These are phyloP conservation scores for Cynodonichthys magdalenae DNA, from an alignment of 2,797 vertebrate genomes.

Conservation along the genomic window DNA sequence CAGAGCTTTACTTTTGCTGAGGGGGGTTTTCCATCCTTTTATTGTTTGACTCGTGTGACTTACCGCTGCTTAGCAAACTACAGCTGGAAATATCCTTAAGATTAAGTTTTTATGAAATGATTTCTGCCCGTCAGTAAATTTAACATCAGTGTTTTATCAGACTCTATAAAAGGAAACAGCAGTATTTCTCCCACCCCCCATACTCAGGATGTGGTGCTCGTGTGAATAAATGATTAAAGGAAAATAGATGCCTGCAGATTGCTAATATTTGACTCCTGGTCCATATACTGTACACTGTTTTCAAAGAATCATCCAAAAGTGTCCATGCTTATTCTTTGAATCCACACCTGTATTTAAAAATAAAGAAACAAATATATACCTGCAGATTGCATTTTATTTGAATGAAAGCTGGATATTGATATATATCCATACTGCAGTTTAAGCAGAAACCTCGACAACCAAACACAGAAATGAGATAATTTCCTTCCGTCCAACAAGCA, in stretches of 20 bases:
- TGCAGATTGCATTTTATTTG: conserved; percentile 8
- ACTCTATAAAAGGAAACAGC: background rate
- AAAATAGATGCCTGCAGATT: conserved; percentile 20
- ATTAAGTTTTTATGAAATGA: conserved; percentile 2
- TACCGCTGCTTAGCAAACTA: background rate
- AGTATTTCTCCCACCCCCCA: background rate
- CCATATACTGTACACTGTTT: conserved; percentile 4
- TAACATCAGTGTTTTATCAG: background rate
- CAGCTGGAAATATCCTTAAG: background rate
- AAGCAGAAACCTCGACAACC: conserved; percentile 13
- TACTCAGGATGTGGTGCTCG: conserved; percentile 11
- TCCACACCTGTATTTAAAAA: background rate
- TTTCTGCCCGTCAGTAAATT: background rate
- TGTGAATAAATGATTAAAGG: conserved; percentile 26
- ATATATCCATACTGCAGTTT: conserved; percentile 32
- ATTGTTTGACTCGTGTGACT: background rate
- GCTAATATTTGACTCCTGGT: conserved; percentile 19
- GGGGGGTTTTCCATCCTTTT: background rate
- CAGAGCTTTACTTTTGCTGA: background rate
- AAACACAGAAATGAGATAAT: conserved; percentile 38
- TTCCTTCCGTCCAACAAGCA: conserved; percentile 44
- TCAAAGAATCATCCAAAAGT: conserved; percentile 4
- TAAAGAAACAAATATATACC: background rate
- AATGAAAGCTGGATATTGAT: conserved; percentile 42
- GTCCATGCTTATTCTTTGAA: conserved; percentile 4